phyloP scores from a whole-genome alignment of 2,888 invertebrate genomes.

The Eupsilia transversa region DNA sequence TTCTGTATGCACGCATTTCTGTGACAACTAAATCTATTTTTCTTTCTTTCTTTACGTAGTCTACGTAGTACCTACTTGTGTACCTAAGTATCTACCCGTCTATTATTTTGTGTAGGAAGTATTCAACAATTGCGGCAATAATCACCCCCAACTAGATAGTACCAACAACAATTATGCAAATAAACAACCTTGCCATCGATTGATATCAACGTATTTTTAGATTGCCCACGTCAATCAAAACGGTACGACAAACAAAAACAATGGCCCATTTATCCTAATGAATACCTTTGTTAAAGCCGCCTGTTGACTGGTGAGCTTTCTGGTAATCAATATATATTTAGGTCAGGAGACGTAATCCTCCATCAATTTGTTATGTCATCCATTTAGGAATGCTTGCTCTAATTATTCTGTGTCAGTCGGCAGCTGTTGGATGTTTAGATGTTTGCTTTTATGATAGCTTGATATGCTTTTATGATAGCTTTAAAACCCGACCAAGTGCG shows the following conservation, averaged over 20 bases:
- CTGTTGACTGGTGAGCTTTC: slow-evolving; percentile 23
- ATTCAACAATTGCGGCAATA: not conserved
- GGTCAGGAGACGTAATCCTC: slow-evolving; percentile 56
- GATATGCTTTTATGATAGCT: too few species aligned
- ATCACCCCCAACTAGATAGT: slow-evolving; percentile 42
- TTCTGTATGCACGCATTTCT: too few species aligned
- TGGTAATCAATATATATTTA: slow-evolving; percentile 56
- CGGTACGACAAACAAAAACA: slow-evolving; percentile 50
- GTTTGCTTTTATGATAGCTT: not conserved
- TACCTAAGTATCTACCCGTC: too few species aligned
- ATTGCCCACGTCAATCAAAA: slow-evolving; percentile 29
- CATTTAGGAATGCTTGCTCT: slow-evolving; percentile 49
- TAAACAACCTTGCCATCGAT: slow-evolving; percentile 32
- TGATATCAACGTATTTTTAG: slow-evolving; percentile 22
- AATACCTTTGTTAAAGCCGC: slow-evolving; percentile 53
- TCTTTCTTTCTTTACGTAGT: too few species aligned
- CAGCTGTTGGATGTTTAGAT: slow-evolving; percentile 5
- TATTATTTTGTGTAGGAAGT: not conserved
- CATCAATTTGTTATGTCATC: slow-evolving; percentile 49
- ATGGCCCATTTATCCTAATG: slow-evolving; percentile 49
- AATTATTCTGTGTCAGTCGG: slow-evolving; percentile 20
- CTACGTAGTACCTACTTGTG: too few species aligned
- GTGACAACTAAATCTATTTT: too few species aligned
- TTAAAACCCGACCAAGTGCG: too few species aligned
- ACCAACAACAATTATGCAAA: slow-evolving; percentile 34